These are phyloP conservation scores for Thelaira solivaga DNA, from an alignment of 2,888 invertebrate species.

Conservation along the genomic window DNA sequence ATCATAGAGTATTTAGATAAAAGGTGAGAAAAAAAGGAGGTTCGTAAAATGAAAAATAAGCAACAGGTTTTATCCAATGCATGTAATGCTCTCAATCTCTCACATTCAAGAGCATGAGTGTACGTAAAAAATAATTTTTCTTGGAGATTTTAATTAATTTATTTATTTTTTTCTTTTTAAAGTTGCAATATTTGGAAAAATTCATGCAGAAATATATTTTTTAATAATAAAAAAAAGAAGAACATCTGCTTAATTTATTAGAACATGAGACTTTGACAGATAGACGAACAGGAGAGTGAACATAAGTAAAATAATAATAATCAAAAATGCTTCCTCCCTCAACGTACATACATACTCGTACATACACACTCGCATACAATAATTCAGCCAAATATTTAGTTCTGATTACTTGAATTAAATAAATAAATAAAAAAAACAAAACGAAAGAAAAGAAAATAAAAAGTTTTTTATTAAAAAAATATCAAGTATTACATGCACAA, in stretches of 20 bases:
- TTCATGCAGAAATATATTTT: not conserved
- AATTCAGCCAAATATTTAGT: slow-evolving; percentile 36
- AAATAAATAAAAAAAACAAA: slow-evolving; percentile 5
- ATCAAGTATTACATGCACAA: no score
- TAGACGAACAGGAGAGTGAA: no score
- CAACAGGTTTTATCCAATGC: not conserved
- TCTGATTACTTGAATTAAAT: slow-evolving; percentile 28
- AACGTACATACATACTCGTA: no score
- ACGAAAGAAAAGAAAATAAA: slow-evolving; percentile 19
- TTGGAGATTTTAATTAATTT: no score
- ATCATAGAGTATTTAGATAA: not conserved
- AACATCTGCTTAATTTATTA: slow-evolving; percentile 16
- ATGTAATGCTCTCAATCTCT: not conserved
- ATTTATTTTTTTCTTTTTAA: no score
- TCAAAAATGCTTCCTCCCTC: not conserved
- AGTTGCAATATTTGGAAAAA: no score
- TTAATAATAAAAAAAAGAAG: not conserved
- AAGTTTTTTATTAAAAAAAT: no score
- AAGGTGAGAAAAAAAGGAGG: slow-evolving; percentile 2
- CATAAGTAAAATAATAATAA: slow-evolving; percentile 15
- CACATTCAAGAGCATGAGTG: no score
- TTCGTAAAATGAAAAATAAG: not conserved
- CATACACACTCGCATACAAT: no score
- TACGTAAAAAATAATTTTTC: no score
- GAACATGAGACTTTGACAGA: not conserved